Conservation (phyloP, 2,113 vertebrate genomes). For the Dasyornis broadbenti region DNA sequence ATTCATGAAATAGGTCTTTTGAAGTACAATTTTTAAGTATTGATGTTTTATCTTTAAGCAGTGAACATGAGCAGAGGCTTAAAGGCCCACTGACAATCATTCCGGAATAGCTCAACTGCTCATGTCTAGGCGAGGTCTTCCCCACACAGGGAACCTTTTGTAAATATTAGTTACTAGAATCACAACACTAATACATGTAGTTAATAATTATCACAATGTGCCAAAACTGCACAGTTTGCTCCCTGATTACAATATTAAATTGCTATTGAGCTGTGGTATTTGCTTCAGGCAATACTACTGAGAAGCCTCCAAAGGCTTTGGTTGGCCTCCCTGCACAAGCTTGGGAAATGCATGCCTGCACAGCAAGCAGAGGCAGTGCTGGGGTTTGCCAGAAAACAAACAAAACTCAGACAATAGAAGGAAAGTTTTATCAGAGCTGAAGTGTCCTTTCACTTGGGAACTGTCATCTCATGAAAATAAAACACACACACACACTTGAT, state of each 20-base stretch:
- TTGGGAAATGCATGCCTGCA: slow-evolving; percentile 60
- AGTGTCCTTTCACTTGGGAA: slow-evolving; percentile 75
- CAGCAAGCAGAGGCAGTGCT: slow-evolving; percentile 62
- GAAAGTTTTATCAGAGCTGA: slow-evolving; percentile 74
- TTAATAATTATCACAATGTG: slow-evolving; percentile 80
- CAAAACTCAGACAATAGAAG: slow-evolving; percentile 74
- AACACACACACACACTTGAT: slow-evolving; percentile 13
- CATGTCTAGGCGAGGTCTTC: slow-evolving; percentile 68
- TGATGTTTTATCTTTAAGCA: slow-evolving; percentile 75
- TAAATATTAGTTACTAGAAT: slow-evolving; percentile 80
- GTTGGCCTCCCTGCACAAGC: slow-evolving; percentile 69
- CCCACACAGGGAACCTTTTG: slow-evolving; percentile 72
- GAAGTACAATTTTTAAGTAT: slow-evolving; percentile 74
- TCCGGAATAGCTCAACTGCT: slow-evolving; percentile 68
- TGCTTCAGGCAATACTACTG: slow-evolving; percentile 77
- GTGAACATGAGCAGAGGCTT: slow-evolving; percentile 55
- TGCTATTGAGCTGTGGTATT: slow-evolving; percentile 76
- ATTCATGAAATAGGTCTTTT: slow-evolving; percentile 72
- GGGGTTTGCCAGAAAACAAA: slow-evolving; percentile 78
- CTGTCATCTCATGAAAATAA: slow-evolving; percentile 67
- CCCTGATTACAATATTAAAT: slow-evolving; percentile 81
- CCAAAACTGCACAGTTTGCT: slow-evolving; percentile 78
- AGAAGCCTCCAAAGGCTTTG: slow-evolving; percentile 75
- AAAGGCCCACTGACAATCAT: slow-evolving; percentile 70
- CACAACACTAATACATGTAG: slow-evolving; percentile 74